Evolutionary conservation across 2,888 invertebrate genomes (phyloP), one percentile per base, ranked within the genome.

Genomic region (Acrocyrtus sp.): DNA sequence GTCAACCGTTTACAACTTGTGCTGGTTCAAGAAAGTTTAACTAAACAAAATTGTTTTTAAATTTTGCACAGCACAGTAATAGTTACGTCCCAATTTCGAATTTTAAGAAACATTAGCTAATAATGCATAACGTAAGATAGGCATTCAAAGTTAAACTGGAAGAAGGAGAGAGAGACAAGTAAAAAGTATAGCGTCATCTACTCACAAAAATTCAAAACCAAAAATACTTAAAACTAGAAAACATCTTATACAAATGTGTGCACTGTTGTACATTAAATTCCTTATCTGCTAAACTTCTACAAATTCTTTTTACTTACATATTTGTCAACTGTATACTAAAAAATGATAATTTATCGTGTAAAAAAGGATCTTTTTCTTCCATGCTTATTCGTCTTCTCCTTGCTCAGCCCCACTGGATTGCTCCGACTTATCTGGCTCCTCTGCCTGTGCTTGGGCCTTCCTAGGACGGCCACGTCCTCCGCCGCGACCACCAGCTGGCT

Each of bases 381-480:
- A 78, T 41, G 76, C 78, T 53, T 78, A 75, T 4, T 65, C 76
- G 15, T 65, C 66, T n/a, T 62, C 67, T 41, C 63, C 70, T 45
- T 76, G 75, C 21, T 77, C 79, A 41, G 63, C 76, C 24, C 79
- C 77, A 39, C 76, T 76, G 43, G 77, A 77, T 45, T 76, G 74
- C 29, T 76, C 79, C 45, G 77, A 76, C 53, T 77, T 75, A 50
- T 78, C 76, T 21, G 68, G 68, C 61, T 68, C 68, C 22, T 68
- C 68, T 24, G 41, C 56, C 22, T 34, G 68, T 47, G 63, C 61
- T 17, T 57, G 62, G 53, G 66, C 66, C 74, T 77, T 77, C 68
- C 72, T 67, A n/a, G 74, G 77, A 17, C 77, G 74, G 39, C 79
- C 72, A 24, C 77, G 74, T n/a, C 79, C 74, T 50, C 77, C 76